Percentiles rank a stretch among this genome's conserved stretches.
phyloP scores from a whole-genome alignment of 2,113 vertebrate species.

The Pholis gunnellus region DNA sequence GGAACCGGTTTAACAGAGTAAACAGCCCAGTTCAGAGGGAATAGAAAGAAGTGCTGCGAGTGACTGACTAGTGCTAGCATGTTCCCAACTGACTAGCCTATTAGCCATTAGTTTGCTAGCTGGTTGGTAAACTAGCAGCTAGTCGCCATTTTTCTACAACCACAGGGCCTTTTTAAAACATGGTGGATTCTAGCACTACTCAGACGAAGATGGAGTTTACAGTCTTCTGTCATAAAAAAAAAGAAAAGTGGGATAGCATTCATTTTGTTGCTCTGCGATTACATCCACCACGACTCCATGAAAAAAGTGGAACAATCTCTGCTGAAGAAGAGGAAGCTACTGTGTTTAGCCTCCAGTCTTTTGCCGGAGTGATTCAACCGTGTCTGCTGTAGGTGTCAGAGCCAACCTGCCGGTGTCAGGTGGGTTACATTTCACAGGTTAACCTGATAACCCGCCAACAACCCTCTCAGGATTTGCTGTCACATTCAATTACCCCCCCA shows the following conservation, averaged over 20 bases:
- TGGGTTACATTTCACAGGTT: conserved; percentile 76
- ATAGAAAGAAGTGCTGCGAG: background rate
- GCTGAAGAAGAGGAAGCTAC: conserved; percentile 16
- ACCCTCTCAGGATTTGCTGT: conserved; percentile 72
- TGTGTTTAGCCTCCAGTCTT: conserved; percentile 49
- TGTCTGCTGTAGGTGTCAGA: conserved; percentile 60
- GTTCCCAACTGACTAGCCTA: no score
- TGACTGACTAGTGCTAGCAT: background rate
- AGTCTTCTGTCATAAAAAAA: background rate
- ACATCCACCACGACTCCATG: background rate
- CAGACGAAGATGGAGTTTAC: background rate
- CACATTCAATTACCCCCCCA: conserved; percentile 70
- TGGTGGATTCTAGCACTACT: background rate
- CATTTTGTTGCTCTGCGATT: background rate
- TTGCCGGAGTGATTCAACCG: conserved; percentile 57
- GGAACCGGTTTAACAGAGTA: background rate
- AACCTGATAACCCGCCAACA: conserved; percentile 76
- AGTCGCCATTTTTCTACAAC: background rate
- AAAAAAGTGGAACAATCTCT: conserved; percentile 18
- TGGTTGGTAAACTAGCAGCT: background rate
- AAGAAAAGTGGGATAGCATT: background rate
- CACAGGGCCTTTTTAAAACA: background rate
- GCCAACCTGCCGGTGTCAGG: conserved; percentile 67
- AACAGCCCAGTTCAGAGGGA: background rate
- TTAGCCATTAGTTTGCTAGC: background rate